Percentiles rank a stretch among this genome's conserved stretches.
These are phyloP conservation scores for Perithous albicinctus DNA, from an alignment of 2,888 invertebrate species.

Conservation along the genomic window DNA sequence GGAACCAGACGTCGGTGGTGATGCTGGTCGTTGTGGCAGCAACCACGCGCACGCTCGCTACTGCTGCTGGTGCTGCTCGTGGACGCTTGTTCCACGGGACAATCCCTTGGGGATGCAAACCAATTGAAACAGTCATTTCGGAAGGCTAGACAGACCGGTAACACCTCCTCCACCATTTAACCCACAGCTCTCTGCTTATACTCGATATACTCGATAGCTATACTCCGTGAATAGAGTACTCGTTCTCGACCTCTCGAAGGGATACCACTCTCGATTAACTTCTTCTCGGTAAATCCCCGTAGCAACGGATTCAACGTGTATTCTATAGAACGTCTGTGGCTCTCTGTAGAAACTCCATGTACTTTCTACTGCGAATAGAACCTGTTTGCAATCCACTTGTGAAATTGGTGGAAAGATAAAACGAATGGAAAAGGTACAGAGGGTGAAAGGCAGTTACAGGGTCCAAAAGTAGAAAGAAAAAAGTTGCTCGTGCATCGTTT, in stretches of 20 bases:
- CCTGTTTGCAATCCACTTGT: background rate
- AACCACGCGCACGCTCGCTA: constrained; percentile 38
- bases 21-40: constrained; percentile 63
- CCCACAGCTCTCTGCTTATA: constrained; percentile 40
- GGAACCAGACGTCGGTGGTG: constrained; percentile 39
- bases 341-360: background rate
- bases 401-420: constrained; percentile 19
- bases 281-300: constrained; percentile 34
- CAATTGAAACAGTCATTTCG: constrained; percentile 78
- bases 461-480: background rate
- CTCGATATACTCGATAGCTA: constrained; percentile 36
- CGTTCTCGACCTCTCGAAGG: constrained; percentile 50
- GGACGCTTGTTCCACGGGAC: constrained; percentile 74
- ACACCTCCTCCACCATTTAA: constrained; percentile 70
- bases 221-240: constrained; percentile 16
- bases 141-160: constrained; percentile 72
- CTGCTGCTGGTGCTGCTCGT: constrained; percentile 52
- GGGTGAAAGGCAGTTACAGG: background rate
- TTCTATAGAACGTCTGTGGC: background rate
- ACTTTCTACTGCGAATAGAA: background rate
- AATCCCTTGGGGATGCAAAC: constrained; percentile 76
- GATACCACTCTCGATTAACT: constrained; percentile 59
- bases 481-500: background rate
- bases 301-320: constrained; percentile 1
- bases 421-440: background rate